phyloP scores from a whole-genome alignment of 64 coral and sea anemone genomes.

The Actinia tenebrosa region DNA sequence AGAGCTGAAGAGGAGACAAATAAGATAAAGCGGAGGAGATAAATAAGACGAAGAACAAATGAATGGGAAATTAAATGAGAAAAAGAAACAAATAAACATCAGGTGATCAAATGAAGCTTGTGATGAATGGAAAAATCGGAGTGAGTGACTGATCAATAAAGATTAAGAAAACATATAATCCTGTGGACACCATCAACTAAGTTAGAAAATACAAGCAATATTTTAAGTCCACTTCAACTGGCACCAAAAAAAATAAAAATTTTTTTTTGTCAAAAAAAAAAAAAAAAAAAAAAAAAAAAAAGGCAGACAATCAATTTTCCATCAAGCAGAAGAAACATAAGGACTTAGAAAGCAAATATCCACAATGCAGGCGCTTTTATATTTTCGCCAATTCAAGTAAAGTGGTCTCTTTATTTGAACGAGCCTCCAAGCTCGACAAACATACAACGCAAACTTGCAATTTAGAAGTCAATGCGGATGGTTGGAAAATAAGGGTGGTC shows the following conservation, averaged over 20 bases:
- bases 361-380: background rate
- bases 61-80: background rate
- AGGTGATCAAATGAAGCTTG: too few relatives aligned
- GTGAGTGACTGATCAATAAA: too few relatives aligned
- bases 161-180: too few relatives aligned
- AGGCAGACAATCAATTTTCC: background rate
- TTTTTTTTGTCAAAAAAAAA: background rate
- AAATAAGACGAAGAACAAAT: background rate
- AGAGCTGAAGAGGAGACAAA: too few relatives aligned
- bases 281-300: background rate
- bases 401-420: background rate
- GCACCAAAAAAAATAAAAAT: background rate
- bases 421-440: background rate
- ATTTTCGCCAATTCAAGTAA: background rate
- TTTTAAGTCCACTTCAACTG: too few relatives aligned
- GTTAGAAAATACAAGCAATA: too few relatives aligned
- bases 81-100: background rate
- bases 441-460: background rate
- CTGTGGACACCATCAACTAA: too few relatives aligned
- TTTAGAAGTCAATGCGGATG: background rate
- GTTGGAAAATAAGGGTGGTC: background rate
- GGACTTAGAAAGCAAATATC: background rate
- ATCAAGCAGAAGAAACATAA: background rate
- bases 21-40: too few relatives aligned
- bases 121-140: too few relatives aligned